Conservation (phyloP, 1,140 invertebrate genomes). For the Cryptotermes secundus region DNA sequence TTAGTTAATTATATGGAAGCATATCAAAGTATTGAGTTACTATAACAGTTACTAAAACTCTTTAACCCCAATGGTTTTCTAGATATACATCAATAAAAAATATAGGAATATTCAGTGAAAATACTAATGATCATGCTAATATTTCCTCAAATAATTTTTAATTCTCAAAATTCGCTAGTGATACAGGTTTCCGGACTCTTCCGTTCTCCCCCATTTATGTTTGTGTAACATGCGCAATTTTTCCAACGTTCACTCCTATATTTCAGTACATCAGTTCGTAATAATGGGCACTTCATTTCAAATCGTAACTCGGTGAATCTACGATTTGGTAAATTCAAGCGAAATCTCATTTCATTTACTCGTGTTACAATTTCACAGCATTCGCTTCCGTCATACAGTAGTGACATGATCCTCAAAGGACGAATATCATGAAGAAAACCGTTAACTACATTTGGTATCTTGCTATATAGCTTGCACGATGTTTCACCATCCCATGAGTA, state of each 20-base stretch:
- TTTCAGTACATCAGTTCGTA: not conserved
- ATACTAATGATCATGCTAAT: not conserved
- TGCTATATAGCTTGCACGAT: not conserved
- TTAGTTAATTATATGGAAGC: conserved; percentile 5
- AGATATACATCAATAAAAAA: not conserved
- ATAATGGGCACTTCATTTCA: not conserved
- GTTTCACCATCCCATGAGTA: not conserved
- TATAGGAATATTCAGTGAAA: not conserved
- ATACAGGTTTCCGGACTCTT: not conserved
- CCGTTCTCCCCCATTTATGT: not conserved
- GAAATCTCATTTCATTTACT: not conserved
- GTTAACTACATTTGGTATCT: not conserved
- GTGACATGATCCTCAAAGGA: not conserved
- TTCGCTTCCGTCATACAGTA: not conserved
- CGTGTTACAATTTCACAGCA: not conserved
- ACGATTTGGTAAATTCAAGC: not conserved
- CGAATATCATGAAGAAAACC: not conserved
- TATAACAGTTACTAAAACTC: not conserved
- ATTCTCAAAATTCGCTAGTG: not conserved
- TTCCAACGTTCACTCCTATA: not conserved
- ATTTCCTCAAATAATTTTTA: not conserved
- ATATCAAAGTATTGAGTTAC: not conserved
- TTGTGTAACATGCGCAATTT: no score
- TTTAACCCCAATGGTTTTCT: not conserved
- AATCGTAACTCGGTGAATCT: not conserved